Evolutionary conservation across 1,140 invertebrate genomes (phyloP).

Genomic region (Bicyclus anynana): DNA sequence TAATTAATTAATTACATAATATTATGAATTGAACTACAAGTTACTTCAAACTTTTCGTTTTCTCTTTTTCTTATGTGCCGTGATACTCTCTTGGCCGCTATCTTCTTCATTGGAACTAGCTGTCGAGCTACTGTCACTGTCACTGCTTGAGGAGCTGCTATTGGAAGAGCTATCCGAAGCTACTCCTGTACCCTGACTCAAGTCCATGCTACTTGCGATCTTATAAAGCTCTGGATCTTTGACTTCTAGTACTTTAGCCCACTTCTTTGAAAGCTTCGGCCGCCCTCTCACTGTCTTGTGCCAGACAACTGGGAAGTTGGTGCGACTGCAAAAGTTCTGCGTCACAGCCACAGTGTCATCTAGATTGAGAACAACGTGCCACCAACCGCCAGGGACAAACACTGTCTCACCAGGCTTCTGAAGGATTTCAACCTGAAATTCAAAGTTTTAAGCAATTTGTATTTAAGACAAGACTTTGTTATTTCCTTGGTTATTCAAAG

Average conservation of each 20-base stretch:
- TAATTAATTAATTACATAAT: neutral
- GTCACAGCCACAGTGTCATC: slow-evolving; percentile 98
- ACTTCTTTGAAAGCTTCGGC: slow-evolving; percentile 95
- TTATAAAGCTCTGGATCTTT: slow-evolving; percentile 90
- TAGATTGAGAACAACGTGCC: slow-evolving; percentile 99
- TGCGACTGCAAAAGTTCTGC: slow-evolving; percentile 97
- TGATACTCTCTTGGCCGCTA: slow-evolving; percentile 92
- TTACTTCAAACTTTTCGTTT: slow-evolving; percentile 73
- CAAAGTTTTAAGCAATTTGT: neutral
- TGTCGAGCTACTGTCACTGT: slow-evolving; percentile 81
- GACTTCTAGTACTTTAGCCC: slow-evolving; percentile 84
- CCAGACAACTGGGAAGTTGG: slow-evolving; percentile 98
- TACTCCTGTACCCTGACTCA: slow-evolving; percentile 91
- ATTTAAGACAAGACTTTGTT: no score
- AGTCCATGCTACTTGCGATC: slow-evolving; percentile 91
- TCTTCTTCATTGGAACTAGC: slow-evolving; percentile 81
- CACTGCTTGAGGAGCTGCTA: slow-evolving; percentile 89
- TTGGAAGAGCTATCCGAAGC: slow-evolving; percentile 96
- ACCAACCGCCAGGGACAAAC: slow-evolving; percentile 98
- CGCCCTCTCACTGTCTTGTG: slow-evolving; percentile 97
- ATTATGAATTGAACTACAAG: neutral
- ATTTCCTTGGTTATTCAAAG: no score
- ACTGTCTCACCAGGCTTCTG: slow-evolving; percentile 98
- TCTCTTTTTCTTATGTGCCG: slow-evolving; percentile 92
- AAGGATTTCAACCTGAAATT: slow-evolving; percentile 92